A percentile compares a stretch with the other conserved stretches of the same genome.
Conservation (phyloP, 2,888 invertebrate species). For the Papilio gigon region DNA sequence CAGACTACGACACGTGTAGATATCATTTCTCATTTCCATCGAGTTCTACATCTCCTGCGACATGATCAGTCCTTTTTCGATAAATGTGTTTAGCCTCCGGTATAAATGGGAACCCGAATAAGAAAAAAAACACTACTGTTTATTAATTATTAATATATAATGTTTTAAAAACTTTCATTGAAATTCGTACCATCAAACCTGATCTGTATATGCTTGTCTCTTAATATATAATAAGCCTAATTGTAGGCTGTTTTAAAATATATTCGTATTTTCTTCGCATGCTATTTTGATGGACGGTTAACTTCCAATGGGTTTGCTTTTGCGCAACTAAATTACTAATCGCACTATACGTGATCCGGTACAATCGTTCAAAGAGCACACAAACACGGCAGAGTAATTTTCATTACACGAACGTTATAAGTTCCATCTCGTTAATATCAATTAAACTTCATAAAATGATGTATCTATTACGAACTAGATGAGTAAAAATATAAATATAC, state of each 20-base stretch:
- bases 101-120: too few relatives aligned
- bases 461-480: not conserved
- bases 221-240: not conserved
- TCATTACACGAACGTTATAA: not conserved
- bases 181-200: too few relatives aligned
- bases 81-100: too few relatives aligned
- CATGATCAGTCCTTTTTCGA: too few relatives aligned
- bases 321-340: slow-evolving; percentile 9
- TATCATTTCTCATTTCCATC: too few relatives aligned
- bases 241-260: not conserved
- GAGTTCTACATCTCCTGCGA: too few relatives aligned
- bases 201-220: not conserved
- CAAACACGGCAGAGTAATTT: not conserved
- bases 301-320: not conserved
- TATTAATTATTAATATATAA: too few relatives aligned
- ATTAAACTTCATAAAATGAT: slow-evolving; percentile 7
- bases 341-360: not conserved
- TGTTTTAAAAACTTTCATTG: too few relatives aligned
- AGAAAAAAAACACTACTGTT: too few relatives aligned
- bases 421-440: not conserved
- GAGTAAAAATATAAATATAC: too few relatives aligned
- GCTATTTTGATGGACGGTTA: not conserved
- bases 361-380: not conserved
- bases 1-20: too few relatives aligned
- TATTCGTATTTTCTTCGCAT: not conserved